Evolutionary conservation across 2,888 invertebrate genomes (phyloP).

Genomic region (Xiphydria camelus): DNA sequence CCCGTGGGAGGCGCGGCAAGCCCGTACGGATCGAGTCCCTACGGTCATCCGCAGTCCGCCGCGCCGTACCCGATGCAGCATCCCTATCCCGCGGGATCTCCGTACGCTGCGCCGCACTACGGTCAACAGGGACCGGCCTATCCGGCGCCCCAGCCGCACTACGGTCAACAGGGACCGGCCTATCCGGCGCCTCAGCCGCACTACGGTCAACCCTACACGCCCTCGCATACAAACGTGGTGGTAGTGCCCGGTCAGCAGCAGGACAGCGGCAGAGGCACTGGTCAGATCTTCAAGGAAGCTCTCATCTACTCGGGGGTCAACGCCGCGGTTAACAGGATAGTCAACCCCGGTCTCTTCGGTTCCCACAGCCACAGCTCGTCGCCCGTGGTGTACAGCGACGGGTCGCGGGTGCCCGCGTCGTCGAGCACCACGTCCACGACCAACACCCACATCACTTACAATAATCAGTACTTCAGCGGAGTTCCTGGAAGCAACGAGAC

Average conservation of each 20-base stretch:
- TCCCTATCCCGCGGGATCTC: background rate
- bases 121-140: slow-evolving; percentile 8
- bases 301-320: slow-evolving; percentile 38
- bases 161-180: slow-evolving; percentile 10
- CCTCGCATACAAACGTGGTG: slow-evolving; percentile 36
- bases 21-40: too few species aligned
- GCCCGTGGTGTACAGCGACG: background rate
- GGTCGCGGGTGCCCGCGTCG: slow-evolving; percentile 1
- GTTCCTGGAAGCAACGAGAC: slow-evolving; percentile 2
- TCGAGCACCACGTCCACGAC: slow-evolving; percentile 4
- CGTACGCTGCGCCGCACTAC: background rate
- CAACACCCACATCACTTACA: slow-evolving; percentile 34
- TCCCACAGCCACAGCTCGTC: background rate
- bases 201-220: slow-evolving; percentile 32
- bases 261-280: slow-evolving; percentile 30
- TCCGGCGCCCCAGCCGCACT: slow-evolving; percentile 9
- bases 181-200: slow-evolving; percentile 14
- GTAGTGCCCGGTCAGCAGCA: slow-evolving; percentile 21
- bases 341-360: background rate
- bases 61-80: background rate
- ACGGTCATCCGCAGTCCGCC: background rate
- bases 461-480: slow-evolving; percentile 32
- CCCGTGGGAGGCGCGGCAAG: too few species aligned
- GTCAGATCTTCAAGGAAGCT: slow-evolving; percentile 39
- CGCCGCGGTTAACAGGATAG: slow-evolving; percentile 19